A percentile compares a stretch with the other conserved stretches of the same genome.
Conservation (phyloP, 1,140 invertebrate genomes). For the Phortica variegata region DNA sequence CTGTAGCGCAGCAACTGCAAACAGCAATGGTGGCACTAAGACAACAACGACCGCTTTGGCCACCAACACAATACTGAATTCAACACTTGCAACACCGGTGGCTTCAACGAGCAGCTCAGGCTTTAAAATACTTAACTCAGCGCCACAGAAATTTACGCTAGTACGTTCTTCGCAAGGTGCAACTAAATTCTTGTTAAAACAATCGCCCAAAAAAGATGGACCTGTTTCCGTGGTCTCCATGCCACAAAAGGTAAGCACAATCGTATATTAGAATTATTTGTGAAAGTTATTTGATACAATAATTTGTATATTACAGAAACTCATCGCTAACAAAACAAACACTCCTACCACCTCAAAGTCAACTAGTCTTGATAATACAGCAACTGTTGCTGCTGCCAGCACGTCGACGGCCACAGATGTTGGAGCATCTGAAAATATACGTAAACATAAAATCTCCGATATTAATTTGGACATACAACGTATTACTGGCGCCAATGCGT, state of each 20-base stretch:
- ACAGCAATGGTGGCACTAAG: conserved; percentile 21
- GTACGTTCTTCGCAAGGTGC: conserved; percentile 11
- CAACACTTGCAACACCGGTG: neutral
- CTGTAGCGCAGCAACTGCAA: conserved; percentile 18
- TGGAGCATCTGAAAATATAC: conserved; percentile 18
- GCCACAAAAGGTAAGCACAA: conserved; percentile 27
- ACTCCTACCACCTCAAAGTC: too few species aligned
- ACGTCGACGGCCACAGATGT: too few species aligned
- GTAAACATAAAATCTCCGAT: conserved; percentile 40
- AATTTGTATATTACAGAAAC: too few species aligned
- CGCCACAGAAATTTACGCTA: conserved; percentile 20
- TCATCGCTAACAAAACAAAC: too few species aligned
- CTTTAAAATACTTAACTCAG: conserved; percentile 12
- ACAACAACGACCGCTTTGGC: neutral
- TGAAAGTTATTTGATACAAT: too few species aligned
- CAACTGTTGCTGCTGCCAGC: too few species aligned
- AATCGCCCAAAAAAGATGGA: conserved; percentile 22
- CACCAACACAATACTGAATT: neutral
- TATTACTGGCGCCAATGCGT: conserved; percentile 6
- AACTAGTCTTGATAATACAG: too few species aligned
- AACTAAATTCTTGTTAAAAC: conserved; percentile 41
- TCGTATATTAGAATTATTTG: too few species aligned
- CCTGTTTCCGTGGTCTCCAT: conserved; percentile 29
- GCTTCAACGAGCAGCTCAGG: neutral
- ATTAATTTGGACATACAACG: conserved; percentile 39